Evolutionary conservation across 2,797 vertebrate species (phyloP).

Genomic region (Syngnathus acus): DNA sequence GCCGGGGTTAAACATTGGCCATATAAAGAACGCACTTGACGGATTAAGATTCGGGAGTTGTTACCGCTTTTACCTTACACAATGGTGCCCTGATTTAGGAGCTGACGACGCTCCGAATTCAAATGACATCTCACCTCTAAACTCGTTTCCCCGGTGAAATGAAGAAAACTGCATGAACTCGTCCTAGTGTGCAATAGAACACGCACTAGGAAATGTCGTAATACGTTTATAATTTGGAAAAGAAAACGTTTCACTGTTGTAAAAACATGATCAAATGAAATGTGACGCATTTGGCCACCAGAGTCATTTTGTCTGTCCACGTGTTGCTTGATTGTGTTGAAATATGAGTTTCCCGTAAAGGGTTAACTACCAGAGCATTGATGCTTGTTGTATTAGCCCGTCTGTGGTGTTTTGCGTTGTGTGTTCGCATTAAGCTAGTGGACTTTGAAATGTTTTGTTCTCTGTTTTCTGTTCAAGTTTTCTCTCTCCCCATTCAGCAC

Average conservation of each 20-base stretch:
- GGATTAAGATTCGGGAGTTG: background rate
- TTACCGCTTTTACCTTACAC: background rate
- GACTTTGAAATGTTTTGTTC: background rate
- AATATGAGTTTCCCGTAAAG: no score
- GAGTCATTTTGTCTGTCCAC: no score
- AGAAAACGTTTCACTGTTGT: no score
- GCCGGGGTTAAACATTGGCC: background rate
- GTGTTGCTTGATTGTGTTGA: no score
- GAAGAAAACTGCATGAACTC: no score
- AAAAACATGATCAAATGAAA: no score
- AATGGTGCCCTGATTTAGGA: background rate
- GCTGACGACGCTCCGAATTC: background rate
- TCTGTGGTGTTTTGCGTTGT: background rate
- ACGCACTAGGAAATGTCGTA: no score
- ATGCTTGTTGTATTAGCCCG: background rate
- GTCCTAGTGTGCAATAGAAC: no score
- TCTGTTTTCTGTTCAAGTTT: background rate
- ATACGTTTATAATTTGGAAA: no score
- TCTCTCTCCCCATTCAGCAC: background rate
- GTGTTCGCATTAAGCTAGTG: background rate
- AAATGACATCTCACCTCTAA: background rate
- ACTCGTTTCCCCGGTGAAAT: no score
- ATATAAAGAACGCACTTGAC: background rate
- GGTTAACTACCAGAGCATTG: background rate
- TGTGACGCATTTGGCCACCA: no score